phyloP scores from a whole-genome alignment of 92 coral and sea anemone species.

The Bergia sp. region DNA sequence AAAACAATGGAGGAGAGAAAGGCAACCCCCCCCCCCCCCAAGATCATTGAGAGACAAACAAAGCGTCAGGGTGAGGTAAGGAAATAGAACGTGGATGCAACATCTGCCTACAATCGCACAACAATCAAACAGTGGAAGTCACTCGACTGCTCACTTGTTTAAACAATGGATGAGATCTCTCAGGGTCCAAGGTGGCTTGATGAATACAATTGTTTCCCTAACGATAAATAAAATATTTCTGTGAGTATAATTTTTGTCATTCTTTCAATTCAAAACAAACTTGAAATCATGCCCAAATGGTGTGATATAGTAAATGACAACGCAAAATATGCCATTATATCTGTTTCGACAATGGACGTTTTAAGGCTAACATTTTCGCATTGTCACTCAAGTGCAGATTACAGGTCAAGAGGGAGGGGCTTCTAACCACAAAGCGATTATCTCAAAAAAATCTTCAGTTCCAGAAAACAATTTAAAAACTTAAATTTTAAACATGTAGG shows the following conservation, averaged over 20 bases:
- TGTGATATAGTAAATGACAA: too few species aligned
- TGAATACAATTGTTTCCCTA: conserved; percentile 82
- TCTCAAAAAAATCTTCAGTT: too few species aligned
- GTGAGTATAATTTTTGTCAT: too few species aligned
- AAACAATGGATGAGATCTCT: conserved; percentile 80
- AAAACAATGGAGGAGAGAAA: neutral
- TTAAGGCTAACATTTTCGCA: neutral
- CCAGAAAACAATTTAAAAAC: neutral
- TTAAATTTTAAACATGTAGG: neutral
- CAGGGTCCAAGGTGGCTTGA: conserved; percentile 99
- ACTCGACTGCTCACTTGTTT: conserved; percentile 73
- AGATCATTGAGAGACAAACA: neutral
- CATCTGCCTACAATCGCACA: neutral
- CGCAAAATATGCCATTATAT: too few species aligned
- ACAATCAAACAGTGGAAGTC: neutral
- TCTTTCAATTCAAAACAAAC: too few species aligned
- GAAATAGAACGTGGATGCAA: neutral
- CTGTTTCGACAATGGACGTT: too few species aligned
- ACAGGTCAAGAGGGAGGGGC: too few species aligned
- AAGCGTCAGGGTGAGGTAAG: neutral
- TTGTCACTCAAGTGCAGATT: neutral
- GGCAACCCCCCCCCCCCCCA: neutral
- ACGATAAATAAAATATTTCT: neutral
- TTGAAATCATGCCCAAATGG: too few species aligned
- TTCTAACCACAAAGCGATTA: too few species aligned